Percentiles rank a stretch among this genome's conserved stretches.
Evolutionary conservation across 2,113 vertebrate species (phyloP).

Genomic region (Morone chrysops): DNA sequence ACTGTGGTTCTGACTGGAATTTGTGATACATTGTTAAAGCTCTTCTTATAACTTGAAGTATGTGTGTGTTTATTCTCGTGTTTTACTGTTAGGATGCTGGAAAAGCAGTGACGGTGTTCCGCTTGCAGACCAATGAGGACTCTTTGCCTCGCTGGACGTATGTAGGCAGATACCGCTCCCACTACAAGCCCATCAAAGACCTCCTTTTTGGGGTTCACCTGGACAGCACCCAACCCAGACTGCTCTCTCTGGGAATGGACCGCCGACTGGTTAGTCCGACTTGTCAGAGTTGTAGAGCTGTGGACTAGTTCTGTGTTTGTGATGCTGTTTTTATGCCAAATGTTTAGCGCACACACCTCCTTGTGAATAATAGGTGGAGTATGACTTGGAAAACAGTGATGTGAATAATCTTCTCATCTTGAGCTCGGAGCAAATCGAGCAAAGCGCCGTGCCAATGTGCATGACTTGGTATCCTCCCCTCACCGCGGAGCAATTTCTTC

Average conservation of each 20-base stretch:
- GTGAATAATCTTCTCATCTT: constrained; percentile 83
- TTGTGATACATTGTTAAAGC: background rate
- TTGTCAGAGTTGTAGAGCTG: background rate
- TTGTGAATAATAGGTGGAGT: constrained; percentile 88
- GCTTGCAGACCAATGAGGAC: constrained; percentile 30
- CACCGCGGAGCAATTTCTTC: constrained; percentile 88
- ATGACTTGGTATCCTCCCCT: constrained; percentile 93
- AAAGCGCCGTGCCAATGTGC: constrained; percentile 86
- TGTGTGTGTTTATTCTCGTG: background rate
- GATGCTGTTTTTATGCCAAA: background rate
- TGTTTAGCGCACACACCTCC: background rate
- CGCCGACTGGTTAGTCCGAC: constrained; percentile 85
- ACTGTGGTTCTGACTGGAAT: background rate
- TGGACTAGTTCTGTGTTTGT: background rate
- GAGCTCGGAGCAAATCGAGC: constrained; percentile 86
- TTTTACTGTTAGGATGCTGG: constrained; percentile 85
- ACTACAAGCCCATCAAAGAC: constrained; percentile 89
- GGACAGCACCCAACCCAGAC: constrained; percentile 86
- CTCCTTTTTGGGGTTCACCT: constrained; percentile 91
- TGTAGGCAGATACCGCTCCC: constrained; percentile 88
- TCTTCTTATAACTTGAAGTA: background rate
- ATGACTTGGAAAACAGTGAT: constrained; percentile 86
- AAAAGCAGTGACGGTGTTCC: constrained; percentile 87
- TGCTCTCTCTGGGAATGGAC: constrained; percentile 93
- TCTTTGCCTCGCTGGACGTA: constrained; percentile 83